These are phyloP conservation scores for Drosophila truncata DNA, from an alignment of 1,140 invertebrate species.

Conservation along the genomic window DNA sequence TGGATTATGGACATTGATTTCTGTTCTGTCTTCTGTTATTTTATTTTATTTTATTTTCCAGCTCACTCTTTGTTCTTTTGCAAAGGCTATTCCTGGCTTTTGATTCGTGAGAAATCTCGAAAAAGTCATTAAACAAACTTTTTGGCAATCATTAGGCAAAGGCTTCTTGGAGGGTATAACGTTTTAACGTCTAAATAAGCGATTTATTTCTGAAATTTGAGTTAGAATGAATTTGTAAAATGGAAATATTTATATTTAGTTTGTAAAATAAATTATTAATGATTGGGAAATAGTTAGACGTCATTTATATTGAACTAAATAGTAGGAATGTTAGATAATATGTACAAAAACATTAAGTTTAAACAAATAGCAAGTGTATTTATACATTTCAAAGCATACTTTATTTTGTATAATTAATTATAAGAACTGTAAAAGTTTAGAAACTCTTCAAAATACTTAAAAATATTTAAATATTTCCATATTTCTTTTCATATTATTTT, in stretches of 20 bases:
- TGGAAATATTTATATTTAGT: background rate
- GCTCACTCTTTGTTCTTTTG: constrained; percentile 4
- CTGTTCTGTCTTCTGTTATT: constrained; percentile 7
- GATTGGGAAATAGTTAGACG: background rate
- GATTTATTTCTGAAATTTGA: background rate
- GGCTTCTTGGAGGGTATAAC: background rate
- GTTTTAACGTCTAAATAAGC: background rate
- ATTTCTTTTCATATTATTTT: background rate
- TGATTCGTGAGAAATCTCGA: constrained; percentile 36
- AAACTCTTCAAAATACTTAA: background rate
- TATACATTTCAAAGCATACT: background rate
- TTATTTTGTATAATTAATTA: background rate
- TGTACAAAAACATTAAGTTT: background rate
- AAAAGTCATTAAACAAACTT: constrained; percentile 40
- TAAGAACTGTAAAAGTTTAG: background rate
- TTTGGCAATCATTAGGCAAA: constrained; percentile 4
- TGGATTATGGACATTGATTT: constrained; percentile 49
- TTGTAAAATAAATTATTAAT: background rate
- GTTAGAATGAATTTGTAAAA: background rate
- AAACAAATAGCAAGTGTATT: background rate
- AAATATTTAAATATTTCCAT: no score
- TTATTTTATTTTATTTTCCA: constrained; percentile 12
- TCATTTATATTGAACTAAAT: rapidly evolving
- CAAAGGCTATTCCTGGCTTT: constrained; percentile 5
- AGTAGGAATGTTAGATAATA: no score